These are phyloP conservation scores for Tamias sibiricus DNA, from an alignment of 2,113 vertebrate genomes.

Conservation along the genomic window DNA sequence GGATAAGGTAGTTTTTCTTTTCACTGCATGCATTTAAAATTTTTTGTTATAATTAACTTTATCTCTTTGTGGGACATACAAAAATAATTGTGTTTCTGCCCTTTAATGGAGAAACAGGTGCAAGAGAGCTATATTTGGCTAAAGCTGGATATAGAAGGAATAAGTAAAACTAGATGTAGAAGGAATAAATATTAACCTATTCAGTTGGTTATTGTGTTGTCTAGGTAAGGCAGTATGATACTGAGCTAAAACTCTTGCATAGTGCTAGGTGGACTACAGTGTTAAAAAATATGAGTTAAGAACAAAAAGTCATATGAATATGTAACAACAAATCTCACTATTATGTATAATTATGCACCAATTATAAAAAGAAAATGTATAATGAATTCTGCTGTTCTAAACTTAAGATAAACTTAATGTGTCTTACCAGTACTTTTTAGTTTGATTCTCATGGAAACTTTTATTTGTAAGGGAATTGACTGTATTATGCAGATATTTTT, in stretches of 20 bases:
- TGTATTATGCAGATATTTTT: background rate
- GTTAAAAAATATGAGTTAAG: background rate
- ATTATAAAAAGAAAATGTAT: background rate
- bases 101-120: constrained; percentile 63
- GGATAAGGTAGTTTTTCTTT: constrained; percentile 29
- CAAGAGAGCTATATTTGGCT: constrained; percentile 47
- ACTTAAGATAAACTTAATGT: constrained; percentile 19
- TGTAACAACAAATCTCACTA: too few species aligned
- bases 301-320: background rate
- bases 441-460: constrained; percentile 1
- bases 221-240: background rate
- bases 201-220: background rate
- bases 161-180: background rate
- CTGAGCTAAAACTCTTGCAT: constrained; percentile 6
- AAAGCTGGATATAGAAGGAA: background rate
- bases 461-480: background rate
- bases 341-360: too few species aligned
- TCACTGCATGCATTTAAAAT: background rate
- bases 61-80: constrained; percentile 37
- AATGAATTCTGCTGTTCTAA: background rate
- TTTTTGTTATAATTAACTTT: constrained; percentile 62
- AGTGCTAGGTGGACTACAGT: background rate
- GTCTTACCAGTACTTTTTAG: background rate
- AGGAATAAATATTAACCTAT: background rate
- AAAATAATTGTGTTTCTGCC: constrained; percentile 55